Conservation (phyloP, 2,797 vertebrate genomes). For the Diplodus puntazzo region DNA sequence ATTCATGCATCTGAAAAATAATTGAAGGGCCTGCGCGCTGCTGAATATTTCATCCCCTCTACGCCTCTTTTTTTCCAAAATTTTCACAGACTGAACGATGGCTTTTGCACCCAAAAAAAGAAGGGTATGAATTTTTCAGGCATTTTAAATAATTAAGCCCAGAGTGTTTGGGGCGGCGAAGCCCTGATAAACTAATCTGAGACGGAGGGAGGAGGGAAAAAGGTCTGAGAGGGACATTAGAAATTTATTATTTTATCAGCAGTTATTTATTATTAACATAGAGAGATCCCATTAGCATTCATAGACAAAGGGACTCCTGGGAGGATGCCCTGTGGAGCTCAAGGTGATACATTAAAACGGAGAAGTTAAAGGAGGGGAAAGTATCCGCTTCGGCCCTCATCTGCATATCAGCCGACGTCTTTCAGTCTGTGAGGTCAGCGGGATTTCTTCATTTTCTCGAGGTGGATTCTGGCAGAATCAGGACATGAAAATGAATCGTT, state of each 20-base stretch:
- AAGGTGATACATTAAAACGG: constrained; percentile 72
- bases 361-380: constrained; percentile 57
- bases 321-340: constrained; percentile 71
- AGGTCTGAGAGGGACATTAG: constrained; percentile 80
- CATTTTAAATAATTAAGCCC: constrained; percentile 84
- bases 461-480: constrained; percentile 46
- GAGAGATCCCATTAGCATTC: constrained; percentile 79
- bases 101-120: constrained; percentile 78
- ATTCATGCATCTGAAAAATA: constrained; percentile 78
- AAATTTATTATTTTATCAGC: constrained; percentile 84
- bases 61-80: constrained; percentile 59
- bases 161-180: constrained; percentile 80
- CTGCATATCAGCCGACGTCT: constrained; percentile 49
- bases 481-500: constrained; percentile 31
- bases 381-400: constrained; percentile 38
- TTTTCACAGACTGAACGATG: constrained; percentile 73
- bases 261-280: constrained; percentile 83
- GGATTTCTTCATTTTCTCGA: constrained; percentile 21
- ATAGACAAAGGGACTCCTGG: constrained; percentile 77
- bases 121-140: constrained; percentile 78
- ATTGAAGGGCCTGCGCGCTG: constrained; percentile 75
- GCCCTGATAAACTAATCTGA: constrained; percentile 82
- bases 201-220: constrained; percentile 50
- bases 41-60: constrained; percentile 82
- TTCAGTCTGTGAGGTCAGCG: constrained; percentile 18